Evolutionary conservation across 30 jellyfish, hydroid and myxozoan species (phyloP), one percentile per base, ranked within the genome.

Genomic region (Pseudorhiza aurosa): DNA sequence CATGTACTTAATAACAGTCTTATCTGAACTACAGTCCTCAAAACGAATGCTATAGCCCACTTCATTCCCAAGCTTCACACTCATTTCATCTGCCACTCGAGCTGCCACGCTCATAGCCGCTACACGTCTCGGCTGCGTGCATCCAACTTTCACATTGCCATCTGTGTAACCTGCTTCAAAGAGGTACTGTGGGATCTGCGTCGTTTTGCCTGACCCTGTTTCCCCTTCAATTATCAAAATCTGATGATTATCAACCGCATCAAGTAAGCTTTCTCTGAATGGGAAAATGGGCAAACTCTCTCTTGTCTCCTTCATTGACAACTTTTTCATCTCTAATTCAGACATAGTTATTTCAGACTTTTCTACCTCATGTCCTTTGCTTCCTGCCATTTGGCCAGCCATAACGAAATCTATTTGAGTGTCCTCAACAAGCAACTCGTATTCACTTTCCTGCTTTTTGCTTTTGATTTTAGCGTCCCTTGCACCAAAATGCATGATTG

Each of bases 101-200:
- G 99, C 99, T 42, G 99, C 99, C 7, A 95, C 99, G 67, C 98
- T 88, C 99, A 95, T 95, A 0, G 99, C 99, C 8, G 99, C 99
- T 33, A 95, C 99, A 31, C 99, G 96, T 17, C 99, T 83, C 24
- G 99, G 99, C 57, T 95, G 99, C 1, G 99, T 95, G 70, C 99
- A 95, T 0, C 97, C 99, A 65, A 95, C 59, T 68, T 89, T 95
- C 95, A 73, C 85, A 29, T 95, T 93, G 1, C 85, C 96, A 51
- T 89, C 89, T 1, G 99, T 95, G 40, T 68, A 95, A 17, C 99
- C 99, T 19, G 95, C 98, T 75, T 95, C 99, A 75, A 53, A 62
- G 25, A 95, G 87, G 72, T 95, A 95, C 42, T 95, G 99, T 12
- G 99, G 99, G 9, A 95, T 68, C 70, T 95, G 99, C 0, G 99